A percentile compares a stretch with the other conserved stretches of the same genome.
These are phyloP conservation scores for Papilio polytes DNA, from an alignment of 1,140 invertebrate species.

Conservation along the genomic window DNA sequence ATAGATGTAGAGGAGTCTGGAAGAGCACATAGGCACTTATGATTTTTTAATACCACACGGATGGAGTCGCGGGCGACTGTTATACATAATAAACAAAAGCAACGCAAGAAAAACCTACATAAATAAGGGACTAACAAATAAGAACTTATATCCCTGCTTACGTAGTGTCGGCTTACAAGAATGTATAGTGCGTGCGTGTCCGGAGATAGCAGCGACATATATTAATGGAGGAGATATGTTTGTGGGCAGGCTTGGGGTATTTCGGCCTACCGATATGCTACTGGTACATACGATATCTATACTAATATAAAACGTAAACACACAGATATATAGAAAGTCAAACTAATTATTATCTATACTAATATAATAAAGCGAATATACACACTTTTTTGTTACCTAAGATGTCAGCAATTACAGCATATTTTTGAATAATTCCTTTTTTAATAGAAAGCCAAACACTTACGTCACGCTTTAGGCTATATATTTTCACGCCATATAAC, in stretches of 20 bases:
- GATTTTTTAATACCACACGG: no score
- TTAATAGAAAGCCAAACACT: no score
- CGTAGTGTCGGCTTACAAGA: constrained; percentile 34
- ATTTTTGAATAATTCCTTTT: no score
- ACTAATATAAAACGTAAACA: not conserved
- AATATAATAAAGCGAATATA: no score
- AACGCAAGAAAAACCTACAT: not conserved
- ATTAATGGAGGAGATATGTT: constrained; percentile 13
- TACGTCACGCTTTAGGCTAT: no score
- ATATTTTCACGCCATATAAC: no score
- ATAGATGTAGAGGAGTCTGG: no score
- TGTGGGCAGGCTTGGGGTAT: not conserved
- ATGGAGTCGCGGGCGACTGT: no score
- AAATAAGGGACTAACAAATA: constrained; percentile 25
- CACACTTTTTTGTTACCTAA: no score
- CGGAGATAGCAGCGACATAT: constrained; percentile 1
- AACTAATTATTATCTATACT: no score
- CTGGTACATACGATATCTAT: not conserved
- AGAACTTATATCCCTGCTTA: constrained; percentile 8
- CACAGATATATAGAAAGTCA: not conserved
- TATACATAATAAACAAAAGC: not conserved
- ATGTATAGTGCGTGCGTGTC: constrained; percentile 18
- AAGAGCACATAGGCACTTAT: no score
- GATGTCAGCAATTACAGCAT: no score
- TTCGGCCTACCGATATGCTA: constrained; percentile 9